phyloP scores from a whole-genome alignment of 2,888 invertebrate genomes.

The Ophraella communa region DNA sequence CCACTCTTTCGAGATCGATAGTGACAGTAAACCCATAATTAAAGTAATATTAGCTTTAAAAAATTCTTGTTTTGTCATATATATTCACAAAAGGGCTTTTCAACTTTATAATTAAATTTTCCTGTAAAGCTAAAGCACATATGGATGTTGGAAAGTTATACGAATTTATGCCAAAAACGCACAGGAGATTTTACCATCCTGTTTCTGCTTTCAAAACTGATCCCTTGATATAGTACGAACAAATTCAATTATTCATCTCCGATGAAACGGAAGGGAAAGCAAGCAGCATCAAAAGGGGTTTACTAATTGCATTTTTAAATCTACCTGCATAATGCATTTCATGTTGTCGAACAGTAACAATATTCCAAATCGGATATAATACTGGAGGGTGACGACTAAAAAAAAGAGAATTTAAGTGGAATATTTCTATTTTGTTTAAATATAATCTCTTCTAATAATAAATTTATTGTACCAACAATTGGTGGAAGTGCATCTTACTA shows the following conservation, averaged over 20 bases:
- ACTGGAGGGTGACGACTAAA: too few relatives aligned
- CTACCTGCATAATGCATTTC: neutral
- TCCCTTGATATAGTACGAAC: neutral
- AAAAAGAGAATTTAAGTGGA: too few relatives aligned
- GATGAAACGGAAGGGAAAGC: neutral
- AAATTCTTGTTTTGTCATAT: too few relatives aligned
- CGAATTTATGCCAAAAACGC: neutral
- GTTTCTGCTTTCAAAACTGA: neutral
- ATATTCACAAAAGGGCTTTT: neutral
- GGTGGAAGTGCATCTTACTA: too few relatives aligned
- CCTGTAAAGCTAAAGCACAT: neutral
- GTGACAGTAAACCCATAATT: too few relatives aligned
- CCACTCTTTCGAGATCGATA: too few relatives aligned
- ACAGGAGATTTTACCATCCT: neutral
- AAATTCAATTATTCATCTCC: neutral
- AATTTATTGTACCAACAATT: too few relatives aligned
- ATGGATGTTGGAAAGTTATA: neutral
- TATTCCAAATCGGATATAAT: neutral
- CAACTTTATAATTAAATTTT: neutral
- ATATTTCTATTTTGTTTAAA: too few relatives aligned
- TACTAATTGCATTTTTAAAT: conserved; percentile 7
- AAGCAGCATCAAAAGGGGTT: neutral
- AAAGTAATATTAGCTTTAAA: too few relatives aligned
- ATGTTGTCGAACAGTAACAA: neutral
- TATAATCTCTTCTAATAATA: too few relatives aligned